Evolutionary conservation across 2,888 invertebrate genomes (phyloP), one percentile per base, ranked within the genome.

Genomic region (Erpobdella octoculata): DNA sequence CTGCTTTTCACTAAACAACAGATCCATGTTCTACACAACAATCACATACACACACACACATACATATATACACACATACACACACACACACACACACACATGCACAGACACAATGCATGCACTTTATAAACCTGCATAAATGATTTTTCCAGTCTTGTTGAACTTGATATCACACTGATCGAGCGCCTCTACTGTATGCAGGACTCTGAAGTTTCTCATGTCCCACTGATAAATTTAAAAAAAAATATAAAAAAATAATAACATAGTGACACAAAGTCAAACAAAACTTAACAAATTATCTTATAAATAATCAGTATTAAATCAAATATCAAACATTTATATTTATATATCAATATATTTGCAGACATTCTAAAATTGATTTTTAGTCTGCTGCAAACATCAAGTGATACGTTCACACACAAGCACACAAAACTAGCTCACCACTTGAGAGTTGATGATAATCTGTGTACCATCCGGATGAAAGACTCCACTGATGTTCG

Each of bases 391-490:
- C n/a, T n/a, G n/a, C n/a, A n/a, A n/a, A 61, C 36, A 37, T 18
- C 15, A 3, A 2, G 2, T 21, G 15, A 37, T 4, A 68, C 12
- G 15, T 35, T 4, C 58, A 31, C 9, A 58, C 9, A 58, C 59
- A 5, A 35, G 38, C 8, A 25, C 64, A 33, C 2, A 12, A 15
- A n/a, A n/a, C n/a, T 80, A 81, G 80, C 83, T 78, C 80, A 85
- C 85, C 76, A 87, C 93, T 87, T 98, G 96, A 0, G 95, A 93
- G 81, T 97, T 97, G 71, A 96, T 93, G 79, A 98, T 91, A 53
- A 95, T 92, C 86, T 96, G 95, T 74, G 93, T 85, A 0, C 94
- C 94, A 81, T 92, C 93, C 0, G 95, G 95, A 86, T 96, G 95
- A 80, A 97, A 97, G 6, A 93, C 90, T 0, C 96, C 97, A 80